Percentiles rank a stretch among this genome's conserved stretches.
Evolutionary conservation across 2,113 vertebrate genomes (phyloP).

Genomic region (Corvus hawaiiensis): DNA sequence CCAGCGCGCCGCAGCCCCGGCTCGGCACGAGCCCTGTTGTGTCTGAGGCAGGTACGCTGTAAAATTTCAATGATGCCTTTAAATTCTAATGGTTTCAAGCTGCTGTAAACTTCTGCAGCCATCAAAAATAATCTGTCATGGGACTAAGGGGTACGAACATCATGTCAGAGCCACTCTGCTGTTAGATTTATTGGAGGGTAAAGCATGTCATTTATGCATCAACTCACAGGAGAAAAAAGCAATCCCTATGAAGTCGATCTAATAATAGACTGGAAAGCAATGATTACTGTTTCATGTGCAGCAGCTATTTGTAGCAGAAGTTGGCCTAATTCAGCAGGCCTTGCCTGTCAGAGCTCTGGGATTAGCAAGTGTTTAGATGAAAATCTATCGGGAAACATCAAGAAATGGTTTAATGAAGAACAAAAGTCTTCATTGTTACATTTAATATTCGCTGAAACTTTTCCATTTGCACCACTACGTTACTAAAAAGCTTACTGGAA

Average conservation of each 20-base stretch:
- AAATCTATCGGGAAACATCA: slow-evolving; percentile 61
- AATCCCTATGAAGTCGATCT: slow-evolving; percentile 78
- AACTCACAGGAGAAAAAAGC: slow-evolving; percentile 75
- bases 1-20: background rate
- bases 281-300: slow-evolving; percentile 76
- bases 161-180: slow-evolving; percentile 70
- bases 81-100: slow-evolving; percentile 71
- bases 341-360: slow-evolving; percentile 62
- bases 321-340: slow-evolving; percentile 71
- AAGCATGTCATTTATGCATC: slow-evolving; percentile 79
- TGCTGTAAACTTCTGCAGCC: slow-evolving; percentile 67
- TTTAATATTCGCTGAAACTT: slow-evolving; percentile 20
- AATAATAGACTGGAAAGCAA: slow-evolving; percentile 78
- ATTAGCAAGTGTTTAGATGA: slow-evolving; percentile 67
- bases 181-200: slow-evolving; percentile 79
- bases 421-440: slow-evolving; percentile 51
- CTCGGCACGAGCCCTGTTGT: background rate
- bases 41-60: slow-evolving; percentile 28
- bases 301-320: slow-evolving; percentile 69
- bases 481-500: slow-evolving; percentile 40
- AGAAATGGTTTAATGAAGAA: slow-evolving; percentile 65
- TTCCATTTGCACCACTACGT: background rate
- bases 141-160: slow-evolving; percentile 69
- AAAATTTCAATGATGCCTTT: slow-evolving; percentile 69
- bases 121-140: slow-evolving; percentile 76